phyloP scores from a whole-genome alignment of 2,113 vertebrate species.

The Dasyurus viverrinus region DNA sequence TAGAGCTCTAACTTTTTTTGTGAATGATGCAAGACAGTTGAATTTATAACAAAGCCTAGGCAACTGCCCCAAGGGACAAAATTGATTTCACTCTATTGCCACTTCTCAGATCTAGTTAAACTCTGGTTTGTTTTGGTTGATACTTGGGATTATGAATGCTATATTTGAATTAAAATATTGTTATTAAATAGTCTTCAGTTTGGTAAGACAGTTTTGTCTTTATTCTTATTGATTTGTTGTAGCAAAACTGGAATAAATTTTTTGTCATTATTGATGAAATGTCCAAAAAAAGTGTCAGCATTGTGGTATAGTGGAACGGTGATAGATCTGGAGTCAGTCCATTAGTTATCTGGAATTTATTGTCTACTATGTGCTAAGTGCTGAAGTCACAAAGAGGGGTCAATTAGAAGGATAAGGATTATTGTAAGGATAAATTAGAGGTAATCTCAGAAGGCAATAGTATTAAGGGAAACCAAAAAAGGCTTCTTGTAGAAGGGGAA shows the following conservation, averaged over 20 bases:
- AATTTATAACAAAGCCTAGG: not conserved
- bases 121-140: not conserved
- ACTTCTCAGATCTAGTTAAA: slow-evolving; percentile 3
- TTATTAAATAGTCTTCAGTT: not conserved
- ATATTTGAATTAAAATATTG: not conserved
- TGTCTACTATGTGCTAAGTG: not conserved
- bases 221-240: not conserved
- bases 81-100: not conserved
- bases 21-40: not conserved
- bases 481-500: not conserved
- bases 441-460: not conserved
- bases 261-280: not conserved
- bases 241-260: not conserved
- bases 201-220: not conserved
- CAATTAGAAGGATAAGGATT: too few species aligned
- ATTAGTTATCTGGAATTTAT: not conserved
- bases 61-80: rapidly evolving
- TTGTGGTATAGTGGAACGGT: not conserved
- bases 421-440: not conserved
- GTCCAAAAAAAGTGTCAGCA: not conserved
- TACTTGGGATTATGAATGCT: not conserved
- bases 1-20: not conserved
- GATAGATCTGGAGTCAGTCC: not conserved
- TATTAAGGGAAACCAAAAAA: not conserved
- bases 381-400: not conserved